Evolutionary conservation across 2,113 vertebrate genomes (phyloP).

Genomic region (Chiloscyllium plagiosum): DNA sequence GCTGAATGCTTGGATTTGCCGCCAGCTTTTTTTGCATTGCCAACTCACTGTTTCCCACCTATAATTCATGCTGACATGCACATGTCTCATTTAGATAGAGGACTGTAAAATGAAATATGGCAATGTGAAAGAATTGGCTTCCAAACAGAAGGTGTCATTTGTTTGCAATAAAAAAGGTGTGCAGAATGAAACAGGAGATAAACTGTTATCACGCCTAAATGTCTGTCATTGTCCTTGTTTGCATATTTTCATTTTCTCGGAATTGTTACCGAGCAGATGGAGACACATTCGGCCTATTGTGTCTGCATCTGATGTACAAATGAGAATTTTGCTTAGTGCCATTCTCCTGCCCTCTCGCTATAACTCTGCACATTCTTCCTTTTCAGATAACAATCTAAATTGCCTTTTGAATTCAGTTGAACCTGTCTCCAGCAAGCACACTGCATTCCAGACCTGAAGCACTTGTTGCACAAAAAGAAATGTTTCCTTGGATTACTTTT

Average conservation of each 20-base stretch:
- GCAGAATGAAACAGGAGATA: not conserved
- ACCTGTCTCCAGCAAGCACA: no score
- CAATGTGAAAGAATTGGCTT: not conserved
- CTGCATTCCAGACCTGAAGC: no score
- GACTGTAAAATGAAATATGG: not conserved
- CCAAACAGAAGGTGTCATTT: constrained; percentile 14
- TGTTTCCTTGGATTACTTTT: no score
- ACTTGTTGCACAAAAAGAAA: no score
- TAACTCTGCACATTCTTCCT: no score
- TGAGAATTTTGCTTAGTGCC: no score
- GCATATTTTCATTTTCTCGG: not conserved
- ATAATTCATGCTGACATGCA: constrained; percentile 19
- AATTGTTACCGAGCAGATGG: no score
- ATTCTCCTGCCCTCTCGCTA: no score
- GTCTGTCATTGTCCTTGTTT: not conserved
- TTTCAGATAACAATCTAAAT: no score
- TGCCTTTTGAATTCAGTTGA: no score
- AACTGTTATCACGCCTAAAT: not conserved
- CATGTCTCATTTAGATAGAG: not conserved
- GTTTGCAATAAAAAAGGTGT: not conserved
- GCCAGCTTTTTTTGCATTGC: not conserved
- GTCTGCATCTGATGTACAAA: no score
- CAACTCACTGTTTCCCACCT: constrained; percentile 1
- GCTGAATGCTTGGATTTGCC: not conserved
- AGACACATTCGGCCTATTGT: no score